Evolutionary conservation across 2,113 vertebrate species (phyloP).

Genomic region (Hyaena hyaena): DNA sequence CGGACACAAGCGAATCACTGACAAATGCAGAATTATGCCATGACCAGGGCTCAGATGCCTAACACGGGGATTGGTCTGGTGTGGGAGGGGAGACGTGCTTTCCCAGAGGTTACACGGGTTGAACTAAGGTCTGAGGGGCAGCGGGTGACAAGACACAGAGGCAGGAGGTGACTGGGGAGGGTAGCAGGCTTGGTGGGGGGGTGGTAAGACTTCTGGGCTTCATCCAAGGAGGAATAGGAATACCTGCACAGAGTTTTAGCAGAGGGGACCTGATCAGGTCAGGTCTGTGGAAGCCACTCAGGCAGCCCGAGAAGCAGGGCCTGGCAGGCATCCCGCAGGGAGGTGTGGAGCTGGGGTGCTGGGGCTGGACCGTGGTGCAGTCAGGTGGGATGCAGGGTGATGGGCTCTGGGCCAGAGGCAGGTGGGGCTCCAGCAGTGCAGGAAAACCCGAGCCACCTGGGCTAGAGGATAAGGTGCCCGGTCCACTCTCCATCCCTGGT

Average conservation of each 20-base stretch:
- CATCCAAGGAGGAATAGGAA: background rate
- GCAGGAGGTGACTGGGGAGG: background rate
- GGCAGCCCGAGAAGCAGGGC: background rate
- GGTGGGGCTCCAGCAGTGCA: background rate
- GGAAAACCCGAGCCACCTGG: background rate
- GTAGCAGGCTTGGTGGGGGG: too few species aligned
- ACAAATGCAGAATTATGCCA: background rate
- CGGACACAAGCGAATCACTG: background rate
- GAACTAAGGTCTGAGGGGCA: background rate
- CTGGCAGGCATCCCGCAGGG: rapidly evolving
- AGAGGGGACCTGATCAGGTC: background rate
- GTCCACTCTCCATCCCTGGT: slow-evolving; percentile 69
- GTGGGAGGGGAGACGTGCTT: background rate
- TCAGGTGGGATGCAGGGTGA: background rate
- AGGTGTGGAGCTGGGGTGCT: background rate
- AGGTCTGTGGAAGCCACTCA: background rate
- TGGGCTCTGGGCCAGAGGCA: background rate
- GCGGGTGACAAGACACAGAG: background rate
- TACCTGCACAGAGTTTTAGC: background rate
- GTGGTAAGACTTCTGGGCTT: background rate
- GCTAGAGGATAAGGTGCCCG: slow-evolving; percentile 62
- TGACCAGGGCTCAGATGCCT: background rate
- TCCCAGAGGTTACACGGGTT: background rate
- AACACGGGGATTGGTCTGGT: background rate
- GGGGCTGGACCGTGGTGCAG: too few species aligned